These are phyloP conservation scores for Lycocorax pyrrhopterus DNA, from an alignment of 2,113 vertebrate genomes.

Conservation along the genomic window DNA sequence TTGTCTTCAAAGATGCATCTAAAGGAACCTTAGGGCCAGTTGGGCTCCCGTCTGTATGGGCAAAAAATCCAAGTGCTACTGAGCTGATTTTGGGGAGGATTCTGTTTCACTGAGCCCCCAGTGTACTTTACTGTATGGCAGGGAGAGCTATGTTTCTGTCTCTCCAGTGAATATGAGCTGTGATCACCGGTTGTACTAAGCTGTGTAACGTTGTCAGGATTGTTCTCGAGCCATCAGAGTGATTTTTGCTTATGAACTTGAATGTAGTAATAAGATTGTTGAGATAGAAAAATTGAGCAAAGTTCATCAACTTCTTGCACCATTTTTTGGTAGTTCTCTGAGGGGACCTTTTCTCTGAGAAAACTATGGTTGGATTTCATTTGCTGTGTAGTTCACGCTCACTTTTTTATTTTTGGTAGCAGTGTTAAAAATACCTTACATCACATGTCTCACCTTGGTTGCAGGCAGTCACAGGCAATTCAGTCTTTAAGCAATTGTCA, in stretches of 20 bases:
- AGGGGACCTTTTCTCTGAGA: not conserved
- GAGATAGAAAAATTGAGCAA: not conserved
- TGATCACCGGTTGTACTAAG: not conserved
- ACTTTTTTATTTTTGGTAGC: not conserved
- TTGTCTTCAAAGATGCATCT: not conserved
- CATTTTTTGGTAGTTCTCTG: not conserved
- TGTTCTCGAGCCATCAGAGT: not conserved
- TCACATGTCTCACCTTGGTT: not conserved
- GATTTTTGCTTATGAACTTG: not conserved
- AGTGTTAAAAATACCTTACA: not conserved
- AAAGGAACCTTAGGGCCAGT: not conserved
- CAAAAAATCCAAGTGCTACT: not conserved
- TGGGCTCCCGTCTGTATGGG: not conserved
- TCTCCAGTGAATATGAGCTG: not conserved
- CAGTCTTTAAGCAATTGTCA: not conserved
- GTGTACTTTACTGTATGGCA: not conserved
- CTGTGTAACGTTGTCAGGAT: fast-evolving
- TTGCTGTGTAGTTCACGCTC: not conserved
- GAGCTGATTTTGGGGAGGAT: not conserved
- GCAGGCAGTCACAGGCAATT: not conserved
- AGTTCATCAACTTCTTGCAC: not conserved
- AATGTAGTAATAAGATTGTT: not conserved
- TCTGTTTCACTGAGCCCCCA: not conserved
- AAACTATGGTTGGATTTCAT: not conserved
- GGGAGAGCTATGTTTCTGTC: not conserved